These are phyloP conservation scores for Drosophila prolongata DNA, from an alignment of 2,888 invertebrate species.

Conservation along the genomic window DNA sequence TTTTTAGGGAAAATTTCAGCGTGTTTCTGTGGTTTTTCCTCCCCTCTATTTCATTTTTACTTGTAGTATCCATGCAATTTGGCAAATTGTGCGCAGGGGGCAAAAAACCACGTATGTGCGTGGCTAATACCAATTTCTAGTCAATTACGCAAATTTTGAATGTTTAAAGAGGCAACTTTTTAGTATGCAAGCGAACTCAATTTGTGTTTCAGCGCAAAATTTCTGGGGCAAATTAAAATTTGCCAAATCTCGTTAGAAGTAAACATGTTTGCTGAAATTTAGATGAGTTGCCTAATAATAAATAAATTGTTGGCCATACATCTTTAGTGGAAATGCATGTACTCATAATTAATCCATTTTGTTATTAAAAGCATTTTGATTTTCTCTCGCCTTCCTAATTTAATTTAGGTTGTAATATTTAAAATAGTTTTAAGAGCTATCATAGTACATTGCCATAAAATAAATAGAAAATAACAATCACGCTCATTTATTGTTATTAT, in stretches of 20 bases:
- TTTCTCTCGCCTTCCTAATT: background rate
- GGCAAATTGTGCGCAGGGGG: conserved; percentile 35
- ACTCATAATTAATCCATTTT: background rate
- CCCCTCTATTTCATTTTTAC: conserved; percentile 18
- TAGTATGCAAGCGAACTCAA: conserved; percentile 8
- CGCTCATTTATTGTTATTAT: background rate
- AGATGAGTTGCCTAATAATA: background rate
- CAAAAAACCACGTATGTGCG: conserved; percentile 21
- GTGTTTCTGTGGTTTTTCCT: conserved; percentile 17
- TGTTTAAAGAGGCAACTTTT: conserved; percentile 32
- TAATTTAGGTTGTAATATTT: no score
- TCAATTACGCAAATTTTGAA: conserved; percentile 46
- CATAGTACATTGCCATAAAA: no score
- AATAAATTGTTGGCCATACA: background rate
- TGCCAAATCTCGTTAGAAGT: conserved; percentile 11
- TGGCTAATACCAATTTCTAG: conserved; percentile 41
- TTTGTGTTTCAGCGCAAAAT: conserved; percentile 20
- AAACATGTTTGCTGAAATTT: conserved; percentile 8
- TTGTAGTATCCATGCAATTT: conserved; percentile 47
- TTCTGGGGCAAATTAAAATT: conserved; percentile 20
- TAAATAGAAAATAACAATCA: no score
- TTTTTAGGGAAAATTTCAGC: conserved; percentile 15
- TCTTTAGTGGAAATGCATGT: background rate
- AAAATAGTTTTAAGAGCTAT: no score
- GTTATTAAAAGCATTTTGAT: background rate